phyloP scores from a whole-genome alignment of 1,140 invertebrate species.

The Drusus annulatus region DNA sequence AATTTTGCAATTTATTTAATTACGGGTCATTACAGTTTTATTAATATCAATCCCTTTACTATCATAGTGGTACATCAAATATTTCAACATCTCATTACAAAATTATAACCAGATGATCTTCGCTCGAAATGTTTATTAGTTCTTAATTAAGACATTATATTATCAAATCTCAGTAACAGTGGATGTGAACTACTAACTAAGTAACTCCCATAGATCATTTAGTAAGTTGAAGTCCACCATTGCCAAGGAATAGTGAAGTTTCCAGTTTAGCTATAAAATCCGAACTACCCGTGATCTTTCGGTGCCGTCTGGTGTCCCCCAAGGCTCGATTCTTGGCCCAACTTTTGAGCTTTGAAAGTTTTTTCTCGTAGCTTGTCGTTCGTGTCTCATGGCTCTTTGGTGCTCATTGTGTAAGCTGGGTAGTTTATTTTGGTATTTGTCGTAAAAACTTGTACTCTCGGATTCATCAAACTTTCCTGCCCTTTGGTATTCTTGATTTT shows the following conservation, averaged over 20 bases:
- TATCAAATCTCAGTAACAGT: too few relatives aligned
- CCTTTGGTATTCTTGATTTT: neutral
- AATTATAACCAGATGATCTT: too few relatives aligned
- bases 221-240: slow-evolving; percentile 3
- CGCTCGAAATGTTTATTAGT: too few relatives aligned
- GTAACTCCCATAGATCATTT: neutral
- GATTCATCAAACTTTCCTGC: slow-evolving; percentile 12
- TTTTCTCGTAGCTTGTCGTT: slow-evolving; percentile 22
- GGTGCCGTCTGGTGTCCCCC: slow-evolving; percentile 10
- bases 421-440: slow-evolving; percentile 20
- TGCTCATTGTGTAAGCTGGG: slow-evolving; percentile 19
- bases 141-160: too few relatives aligned
- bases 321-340: slow-evolving; percentile 19
- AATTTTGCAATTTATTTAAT: too few relatives aligned
- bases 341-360: slow-evolving; percentile 38
- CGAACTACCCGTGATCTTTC: slow-evolving; percentile 2
- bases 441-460: slow-evolving; percentile 22
- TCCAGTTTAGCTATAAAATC: slow-evolving; percentile 28
- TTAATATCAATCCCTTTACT: too few relatives aligned
- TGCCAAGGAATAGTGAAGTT: slow-evolving; percentile 9
- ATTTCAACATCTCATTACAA: too few relatives aligned
- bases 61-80: too few relatives aligned
- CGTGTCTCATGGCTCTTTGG: slow-evolving; percentile 27
- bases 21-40: too few relatives aligned
- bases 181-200: too few relatives aligned